Conservation (phyloP, 1,140 invertebrate species). For the Magallana ariakensis region DNA sequence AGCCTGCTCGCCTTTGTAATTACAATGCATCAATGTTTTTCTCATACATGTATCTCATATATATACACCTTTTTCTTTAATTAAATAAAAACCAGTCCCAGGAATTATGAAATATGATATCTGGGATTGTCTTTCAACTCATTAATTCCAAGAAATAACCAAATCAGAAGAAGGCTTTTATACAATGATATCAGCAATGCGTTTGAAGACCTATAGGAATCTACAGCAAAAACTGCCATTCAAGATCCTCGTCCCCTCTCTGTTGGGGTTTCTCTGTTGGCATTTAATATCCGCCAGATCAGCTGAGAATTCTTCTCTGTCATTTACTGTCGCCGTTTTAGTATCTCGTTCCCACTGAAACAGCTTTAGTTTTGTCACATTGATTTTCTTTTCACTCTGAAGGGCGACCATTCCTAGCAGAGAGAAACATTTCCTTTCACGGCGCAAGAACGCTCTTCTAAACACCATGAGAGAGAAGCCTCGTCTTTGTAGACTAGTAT, state of each 20-base stretch:
- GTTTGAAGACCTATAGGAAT: neutral
- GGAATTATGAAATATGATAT: too few species aligned
- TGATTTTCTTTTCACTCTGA: neutral
- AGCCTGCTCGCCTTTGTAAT: too few species aligned
- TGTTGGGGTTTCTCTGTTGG: neutral
- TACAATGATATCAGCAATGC: neutral
- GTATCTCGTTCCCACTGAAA: neutral
- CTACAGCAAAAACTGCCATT: neutral
- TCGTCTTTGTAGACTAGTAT: too few species aligned
- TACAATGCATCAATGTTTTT: too few species aligned
- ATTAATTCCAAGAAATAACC: too few species aligned
- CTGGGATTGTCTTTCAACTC: too few species aligned
- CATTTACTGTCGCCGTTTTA: neutral
- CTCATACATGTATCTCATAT: too few species aligned
- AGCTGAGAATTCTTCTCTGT: neutral
- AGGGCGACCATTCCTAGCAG: neutral
- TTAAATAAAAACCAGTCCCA: too few species aligned
- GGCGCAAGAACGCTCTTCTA: neutral
- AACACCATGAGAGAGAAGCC: too few species aligned
- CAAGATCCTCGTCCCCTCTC: neutral
- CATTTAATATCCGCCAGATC: neutral
- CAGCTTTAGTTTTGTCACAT: neutral
- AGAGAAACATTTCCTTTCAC: neutral
- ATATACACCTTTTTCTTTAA: too few species aligned
- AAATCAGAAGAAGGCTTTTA: too few species aligned